phyloP scores from a whole-genome alignment of 1,140 invertebrate genomes.

The Orius insidiosus region DNA sequence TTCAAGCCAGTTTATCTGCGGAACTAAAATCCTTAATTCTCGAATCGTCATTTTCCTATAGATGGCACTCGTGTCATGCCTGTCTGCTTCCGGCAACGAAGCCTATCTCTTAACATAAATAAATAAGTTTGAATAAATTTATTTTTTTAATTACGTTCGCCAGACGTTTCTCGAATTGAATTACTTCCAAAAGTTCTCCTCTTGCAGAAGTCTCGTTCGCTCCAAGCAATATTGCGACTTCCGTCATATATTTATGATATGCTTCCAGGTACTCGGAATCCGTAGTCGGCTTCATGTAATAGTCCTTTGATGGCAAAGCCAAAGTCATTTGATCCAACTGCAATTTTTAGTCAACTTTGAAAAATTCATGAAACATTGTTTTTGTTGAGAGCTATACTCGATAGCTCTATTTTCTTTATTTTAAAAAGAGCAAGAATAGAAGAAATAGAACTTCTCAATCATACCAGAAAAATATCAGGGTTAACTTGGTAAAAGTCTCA shows the following conservation, averaged over 20 bases:
- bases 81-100: constrained; percentile 57
- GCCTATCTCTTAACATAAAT: constrained; percentile 30
- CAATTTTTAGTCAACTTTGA: constrained; percentile 4
- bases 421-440: too few species aligned
- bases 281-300: constrained; percentile 55
- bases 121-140: not conserved
- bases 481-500: too few species aligned
- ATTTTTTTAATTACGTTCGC: constrained; percentile 46
- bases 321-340: constrained; percentile 67
- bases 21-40: constrained; percentile 45
- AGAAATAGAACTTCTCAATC: too few species aligned
- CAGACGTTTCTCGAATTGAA: constrained; percentile 56
- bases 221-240: constrained; percentile 53
- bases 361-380: not conserved
- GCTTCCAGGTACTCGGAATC: constrained; percentile 42
- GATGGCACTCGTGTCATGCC: constrained; percentile 62
- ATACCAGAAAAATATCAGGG: too few species aligned
- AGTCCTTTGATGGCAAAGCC: constrained; percentile 63
- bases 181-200: constrained; percentile 45
- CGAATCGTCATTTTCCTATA: constrained; percentile 50
- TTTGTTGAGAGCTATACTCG: too few species aligned
- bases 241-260: constrained; percentile 62
- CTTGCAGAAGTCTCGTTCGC: constrained; percentile 42
- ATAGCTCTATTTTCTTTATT: too few species aligned
- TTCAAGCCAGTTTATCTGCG: constrained; percentile 57